These are phyloP conservation scores for Sarcophaga subvicina DNA, from an alignment of 2,888 invertebrate species.

Conservation along the genomic window DNA sequence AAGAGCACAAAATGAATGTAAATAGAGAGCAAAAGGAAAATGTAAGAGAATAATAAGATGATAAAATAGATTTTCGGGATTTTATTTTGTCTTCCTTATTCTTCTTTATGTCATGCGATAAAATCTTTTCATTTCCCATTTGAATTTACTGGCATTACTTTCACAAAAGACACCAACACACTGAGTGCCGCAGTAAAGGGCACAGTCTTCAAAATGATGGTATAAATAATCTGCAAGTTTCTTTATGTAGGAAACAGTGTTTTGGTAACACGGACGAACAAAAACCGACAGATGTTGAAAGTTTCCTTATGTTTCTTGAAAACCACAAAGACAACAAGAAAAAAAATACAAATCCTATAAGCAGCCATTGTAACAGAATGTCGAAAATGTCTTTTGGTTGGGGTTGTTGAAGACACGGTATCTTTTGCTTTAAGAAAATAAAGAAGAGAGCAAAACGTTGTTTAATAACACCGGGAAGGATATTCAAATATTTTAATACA, in stretches of 20 bases:
- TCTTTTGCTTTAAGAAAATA: not conserved
- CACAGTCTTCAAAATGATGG: too few species aligned
- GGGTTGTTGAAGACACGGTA: constrained; percentile 17
- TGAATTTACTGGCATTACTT: constrained; percentile 32
- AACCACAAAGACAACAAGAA: not conserved
- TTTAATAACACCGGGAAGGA: not conserved
- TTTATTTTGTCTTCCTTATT: constrained; percentile 49
- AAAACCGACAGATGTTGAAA: constrained; percentile 27
- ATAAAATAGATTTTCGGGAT: constrained; percentile 74
- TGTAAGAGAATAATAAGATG: constrained; percentile 72
- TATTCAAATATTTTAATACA: too few species aligned
- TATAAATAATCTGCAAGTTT: not conserved
- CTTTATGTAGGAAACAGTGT: constrained; percentile 15
- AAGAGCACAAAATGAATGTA: constrained; percentile 4
- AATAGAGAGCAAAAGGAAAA: not conserved
- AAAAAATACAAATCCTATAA: constrained; percentile 1
- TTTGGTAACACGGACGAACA: not conserved
- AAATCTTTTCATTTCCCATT: constrained; percentile 77
- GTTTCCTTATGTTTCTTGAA: constrained; percentile 13
- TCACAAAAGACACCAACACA: not conserved
- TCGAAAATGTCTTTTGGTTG: constrained; percentile 9
- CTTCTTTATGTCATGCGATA: constrained; percentile 71
- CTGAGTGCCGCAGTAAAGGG: too few species aligned
- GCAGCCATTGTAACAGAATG: constrained; percentile 10
- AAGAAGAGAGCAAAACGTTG: not conserved